Conservation (phyloP, 2,797 vertebrate species). For the Gambelia wislizenii region DNA sequence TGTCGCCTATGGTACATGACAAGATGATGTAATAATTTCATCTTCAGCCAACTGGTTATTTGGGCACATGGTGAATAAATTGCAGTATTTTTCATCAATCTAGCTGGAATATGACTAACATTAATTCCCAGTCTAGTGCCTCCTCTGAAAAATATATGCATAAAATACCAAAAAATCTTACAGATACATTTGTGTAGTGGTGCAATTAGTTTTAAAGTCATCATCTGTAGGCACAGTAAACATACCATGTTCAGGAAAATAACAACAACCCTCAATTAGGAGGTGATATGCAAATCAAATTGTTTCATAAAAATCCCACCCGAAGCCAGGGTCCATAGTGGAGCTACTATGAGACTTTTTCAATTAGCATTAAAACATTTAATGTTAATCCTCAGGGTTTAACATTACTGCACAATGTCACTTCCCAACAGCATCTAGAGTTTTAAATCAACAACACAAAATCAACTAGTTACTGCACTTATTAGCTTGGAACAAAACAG, state of each 20-base stretch:
- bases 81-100: neutral
- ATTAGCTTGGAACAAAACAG: conserved; percentile 71
- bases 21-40: neutral
- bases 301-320: neutral
- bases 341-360: conserved; percentile 6
- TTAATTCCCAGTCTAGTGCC: neutral
- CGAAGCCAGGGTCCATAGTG: neutral
- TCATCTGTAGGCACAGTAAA: neutral
- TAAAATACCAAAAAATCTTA: neutral
- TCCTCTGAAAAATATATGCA: neutral
- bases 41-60: neutral
- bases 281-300: neutral
- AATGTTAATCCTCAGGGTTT: conserved; percentile 32
- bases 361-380: neutral
- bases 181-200: neutral
- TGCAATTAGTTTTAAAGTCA: neutral
- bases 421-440: conserved; percentile 33
- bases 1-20: neutral
- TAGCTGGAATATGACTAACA: neutral
- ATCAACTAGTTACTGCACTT: conserved; percentile 62
- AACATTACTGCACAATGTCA: conserved; percentile 54
- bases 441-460: conserved; percentile 63
- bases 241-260: neutral
- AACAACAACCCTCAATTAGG: neutral
- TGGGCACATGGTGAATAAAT: neutral